Evolutionary conservation across 2,888 invertebrate genomes (phyloP), one percentile per base, ranked within the genome.

Genomic region (Caenorhabditis japonica): DNA sequence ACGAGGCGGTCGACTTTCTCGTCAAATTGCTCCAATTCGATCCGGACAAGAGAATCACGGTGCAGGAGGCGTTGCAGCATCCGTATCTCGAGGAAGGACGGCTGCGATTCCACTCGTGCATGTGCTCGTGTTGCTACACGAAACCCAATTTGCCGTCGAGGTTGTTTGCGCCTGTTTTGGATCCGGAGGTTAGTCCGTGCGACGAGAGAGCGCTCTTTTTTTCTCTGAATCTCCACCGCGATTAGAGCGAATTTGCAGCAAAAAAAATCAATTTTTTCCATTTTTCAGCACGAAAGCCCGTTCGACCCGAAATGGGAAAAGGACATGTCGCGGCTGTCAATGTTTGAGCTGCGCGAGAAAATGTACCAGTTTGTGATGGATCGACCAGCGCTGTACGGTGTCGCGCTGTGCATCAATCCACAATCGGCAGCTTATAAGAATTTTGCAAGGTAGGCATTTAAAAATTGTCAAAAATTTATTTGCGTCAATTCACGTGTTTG

Each of bases 391-490:
- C 93, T 94, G 88, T 94, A 94, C 88, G 93, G 95, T 84, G 95
- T 99, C 86, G 97, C 99, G 83, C 92, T 99, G 86, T 97, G 97
- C 92, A 97, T 99, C 91, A 99, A 99, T 91, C 99, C 97, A 87
- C 95, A 96, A 91, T 97, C 97, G 88, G 96, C 97, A 89, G 96
- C 97, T 90, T 99, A 97, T 92, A 97, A 97, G 92, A 97, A 95
- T 92, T 99, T 99, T 92, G 94, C 96, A 91, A 97, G 95, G 97
- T 97, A 93, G 85, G 88, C 81, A 15, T 3, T 52, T 38, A 17
- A 12, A 8, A 21, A 17, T 17, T 44, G 12, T 46, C 27, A n/a
- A 15, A 4, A 30, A n/a, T 33, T 49, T 15, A 8, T 46, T 30
- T 46, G 23, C 4, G 7, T 8, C n/a, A 46, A 46, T n/a, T n/a